Conservation (phyloP, 1,140 invertebrate species). For the Formica exsecta region DNA sequence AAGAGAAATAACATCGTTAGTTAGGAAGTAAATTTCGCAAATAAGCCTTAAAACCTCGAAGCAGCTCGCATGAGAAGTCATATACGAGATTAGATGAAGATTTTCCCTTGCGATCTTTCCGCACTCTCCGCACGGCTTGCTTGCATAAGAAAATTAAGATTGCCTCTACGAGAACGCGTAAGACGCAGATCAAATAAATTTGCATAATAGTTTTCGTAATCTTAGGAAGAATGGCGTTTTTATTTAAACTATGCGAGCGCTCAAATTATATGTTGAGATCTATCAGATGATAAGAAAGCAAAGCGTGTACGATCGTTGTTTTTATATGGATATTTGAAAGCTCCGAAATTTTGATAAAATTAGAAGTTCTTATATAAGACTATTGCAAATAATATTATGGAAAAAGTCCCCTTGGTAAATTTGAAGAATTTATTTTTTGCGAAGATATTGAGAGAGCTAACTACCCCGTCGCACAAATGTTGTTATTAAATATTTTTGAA, state of each 20-base stretch:
- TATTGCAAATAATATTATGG: not conserved
- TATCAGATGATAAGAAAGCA: not conserved
- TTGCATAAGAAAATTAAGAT: conserved; percentile 43
- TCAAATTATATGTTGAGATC: conserved; percentile 24
- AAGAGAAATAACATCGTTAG: conserved; percentile 15
- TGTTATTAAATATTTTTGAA: not conserved
- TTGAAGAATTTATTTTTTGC: not conserved
- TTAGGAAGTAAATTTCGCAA: conserved; percentile 31
- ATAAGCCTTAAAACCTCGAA: conserved; percentile 16
- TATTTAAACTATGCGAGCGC: not conserved
- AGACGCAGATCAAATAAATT: conserved; percentile 38
- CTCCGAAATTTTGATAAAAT: not conserved
- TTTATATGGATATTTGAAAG: not conserved
- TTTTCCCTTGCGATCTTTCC: conserved; percentile 27
- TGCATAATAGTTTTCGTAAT: conserved; percentile 38
- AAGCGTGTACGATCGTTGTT: not conserved
- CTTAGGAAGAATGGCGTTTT: not conserved
- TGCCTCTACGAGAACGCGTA: not conserved
- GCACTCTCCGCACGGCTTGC: not conserved
- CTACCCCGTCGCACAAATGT: not conserved
- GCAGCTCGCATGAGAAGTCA: conserved; percentile 16
- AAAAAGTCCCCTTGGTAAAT: not conserved
- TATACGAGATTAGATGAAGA: conserved; percentile 39
- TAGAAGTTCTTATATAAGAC: not conserved
- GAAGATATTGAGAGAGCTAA: not conserved